Conservation (phyloP, 2,113 vertebrate genomes). For the Neotoma lepida region DNA sequence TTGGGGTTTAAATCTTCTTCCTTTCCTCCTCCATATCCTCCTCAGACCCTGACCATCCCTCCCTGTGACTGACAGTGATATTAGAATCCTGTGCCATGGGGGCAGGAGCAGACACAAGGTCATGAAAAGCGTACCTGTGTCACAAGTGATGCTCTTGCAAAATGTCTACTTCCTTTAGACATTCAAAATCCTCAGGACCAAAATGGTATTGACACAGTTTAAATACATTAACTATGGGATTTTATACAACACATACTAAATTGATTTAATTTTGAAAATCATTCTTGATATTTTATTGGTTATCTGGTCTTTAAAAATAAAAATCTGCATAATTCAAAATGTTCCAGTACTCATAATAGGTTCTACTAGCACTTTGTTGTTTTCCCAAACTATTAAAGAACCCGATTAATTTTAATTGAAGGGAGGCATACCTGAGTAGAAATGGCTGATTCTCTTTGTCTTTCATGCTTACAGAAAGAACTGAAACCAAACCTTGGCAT, state of each 20-base stretch:
- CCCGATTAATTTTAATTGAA: constrained; percentile 10
- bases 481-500: constrained; percentile 45
- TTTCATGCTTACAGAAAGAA: constrained; percentile 10
- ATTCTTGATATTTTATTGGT: constrained; percentile 30
- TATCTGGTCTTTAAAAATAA: neutral
- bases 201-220: neutral
- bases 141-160: neutral
- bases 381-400: constrained; percentile 22
- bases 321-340: neutral
- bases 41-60: fast-evolving
- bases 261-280: neutral
- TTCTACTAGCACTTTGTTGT: neutral
- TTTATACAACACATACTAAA: neutral
- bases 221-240: neutral
- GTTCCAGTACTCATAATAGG: neutral
- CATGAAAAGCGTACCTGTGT: neutral
- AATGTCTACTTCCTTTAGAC: neutral
- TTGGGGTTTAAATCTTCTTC: neutral
- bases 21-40: neutral
- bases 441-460: neutral
- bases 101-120: neutral
- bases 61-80: neutral
- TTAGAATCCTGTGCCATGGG: neutral
- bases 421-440: neutral
- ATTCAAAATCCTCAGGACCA: neutral